Percentiles rank a stretch among this genome's conserved stretches.
Evolutionary conservation across 2,113 vertebrate genomes (phyloP).

Genomic region (Neodon shergylaensis): DNA sequence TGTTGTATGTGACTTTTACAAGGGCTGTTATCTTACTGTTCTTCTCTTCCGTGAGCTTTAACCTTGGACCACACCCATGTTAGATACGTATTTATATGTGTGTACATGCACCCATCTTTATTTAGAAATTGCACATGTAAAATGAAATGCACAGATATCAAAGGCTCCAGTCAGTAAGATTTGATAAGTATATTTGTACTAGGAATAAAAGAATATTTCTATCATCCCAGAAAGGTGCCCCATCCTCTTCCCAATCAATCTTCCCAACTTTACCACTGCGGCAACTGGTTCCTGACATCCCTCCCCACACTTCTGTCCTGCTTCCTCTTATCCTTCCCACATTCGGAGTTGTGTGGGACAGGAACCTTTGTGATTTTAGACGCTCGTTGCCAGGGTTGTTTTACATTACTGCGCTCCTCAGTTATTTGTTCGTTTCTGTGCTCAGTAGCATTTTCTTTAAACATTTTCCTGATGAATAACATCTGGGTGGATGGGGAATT

Average conservation of each 20-base stretch:
- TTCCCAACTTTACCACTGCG: background rate
- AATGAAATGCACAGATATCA: background rate
- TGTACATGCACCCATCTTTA: background rate
- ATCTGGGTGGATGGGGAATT: background rate
- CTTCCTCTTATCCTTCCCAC: background rate
- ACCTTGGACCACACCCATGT: background rate
- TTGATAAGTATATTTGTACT: background rate
- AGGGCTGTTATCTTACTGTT: too few relatives aligned
- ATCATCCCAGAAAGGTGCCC: background rate
- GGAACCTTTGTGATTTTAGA: background rate
- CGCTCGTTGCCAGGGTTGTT: fast-evolving
- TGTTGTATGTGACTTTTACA: background rate
- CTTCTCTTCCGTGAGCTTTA: background rate
- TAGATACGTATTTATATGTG: background rate
- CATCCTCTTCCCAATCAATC: background rate
- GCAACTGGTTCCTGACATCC: background rate
- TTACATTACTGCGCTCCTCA: background rate
- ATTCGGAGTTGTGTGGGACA: background rate
- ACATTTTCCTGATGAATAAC: background rate
- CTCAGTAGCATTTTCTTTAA: background rate
- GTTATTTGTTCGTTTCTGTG: background rate
- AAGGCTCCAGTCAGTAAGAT: background rate
- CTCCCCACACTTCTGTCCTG: background rate
- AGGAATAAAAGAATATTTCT: background rate
- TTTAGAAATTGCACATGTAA: background rate